Conservation (phyloP, 2,797 vertebrate species). For the Tauraco hartlaubi region DNA sequence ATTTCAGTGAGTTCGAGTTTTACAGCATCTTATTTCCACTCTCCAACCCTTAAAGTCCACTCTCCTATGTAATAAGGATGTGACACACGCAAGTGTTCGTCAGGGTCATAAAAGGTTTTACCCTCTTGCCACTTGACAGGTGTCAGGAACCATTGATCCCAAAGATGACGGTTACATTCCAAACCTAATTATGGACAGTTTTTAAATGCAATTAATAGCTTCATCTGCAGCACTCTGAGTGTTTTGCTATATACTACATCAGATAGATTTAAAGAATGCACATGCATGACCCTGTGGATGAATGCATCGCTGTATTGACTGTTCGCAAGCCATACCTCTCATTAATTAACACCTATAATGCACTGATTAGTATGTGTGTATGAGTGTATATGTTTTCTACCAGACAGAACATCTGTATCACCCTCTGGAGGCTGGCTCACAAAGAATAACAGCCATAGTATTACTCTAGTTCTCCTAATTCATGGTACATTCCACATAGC, state of each 20-base stretch:
- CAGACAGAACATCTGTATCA: not conserved
- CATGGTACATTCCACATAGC: not conserved
- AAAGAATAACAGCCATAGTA: not conserved
- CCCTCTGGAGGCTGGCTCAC: not conserved
- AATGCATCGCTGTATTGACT: not conserved
- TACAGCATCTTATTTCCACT: not conserved
- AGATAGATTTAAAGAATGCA: constrained; percentile 18
- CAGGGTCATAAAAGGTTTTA: constrained; percentile 23
- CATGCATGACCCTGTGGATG: not conserved
- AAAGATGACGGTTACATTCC: not conserved
- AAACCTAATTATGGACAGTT: constrained; percentile 65
- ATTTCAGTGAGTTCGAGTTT: not conserved
- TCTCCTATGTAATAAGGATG: not conserved
- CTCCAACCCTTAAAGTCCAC: constrained; percentile 16
- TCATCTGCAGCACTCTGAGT: constrained; percentile 26
- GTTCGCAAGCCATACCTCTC: not conserved
- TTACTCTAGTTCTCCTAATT: not conserved
- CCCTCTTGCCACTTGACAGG: not conserved
- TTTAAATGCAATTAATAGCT: constrained; percentile 72
- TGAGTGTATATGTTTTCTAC: not conserved
- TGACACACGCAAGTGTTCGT: not conserved
- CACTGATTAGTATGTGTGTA: not conserved
- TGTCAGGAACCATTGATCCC: constrained; percentile 37
- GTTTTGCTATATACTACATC: not conserved
- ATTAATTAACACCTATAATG: constrained; percentile 51